Evolutionary conservation across 2,113 vertebrate species (phyloP), one percentile per base, ranked within the genome.

Genomic region (Notarius quadriscutis): DNA sequence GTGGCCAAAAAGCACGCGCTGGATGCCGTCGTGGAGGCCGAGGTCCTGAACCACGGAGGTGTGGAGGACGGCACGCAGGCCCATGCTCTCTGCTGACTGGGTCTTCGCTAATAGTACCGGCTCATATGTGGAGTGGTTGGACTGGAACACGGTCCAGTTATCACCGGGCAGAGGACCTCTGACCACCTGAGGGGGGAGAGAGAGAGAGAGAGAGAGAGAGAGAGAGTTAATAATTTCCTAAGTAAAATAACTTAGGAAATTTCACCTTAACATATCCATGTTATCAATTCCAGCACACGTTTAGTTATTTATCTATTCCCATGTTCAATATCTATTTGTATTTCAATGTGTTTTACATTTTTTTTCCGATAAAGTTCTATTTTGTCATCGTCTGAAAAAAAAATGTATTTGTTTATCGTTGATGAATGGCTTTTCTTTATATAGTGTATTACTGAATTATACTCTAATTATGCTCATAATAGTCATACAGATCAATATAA

Each of bases 121-220:
- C 93, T 98, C 97, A 0, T 99, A 99, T 15, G 98, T 99, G 57
- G 98, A 98, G 92, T 99, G 98, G 93, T 99, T 99, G 83, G 97
- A 99, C 93, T 99, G 97, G 93, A 99, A 99, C 72, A 99, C 97
- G 0, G 98, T 99, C 98, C 98, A 99, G 93, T 99, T 97, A 41
- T 99, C 98, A 0, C 98, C 98, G 0, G 98, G 98, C 22, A 99
- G 96, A 51, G 98, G 95, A 0, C 97, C 98, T 60, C 96, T 97
- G 90, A 98, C 77, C 82, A 89, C 86, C 88, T 89, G 60, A 81
- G 0, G 41, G 0, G 34, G 0, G 25, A 22, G 55, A 7, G 25
- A 30, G 20, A 7, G 7, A 41, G 18, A 48, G 57, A 11, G 18
- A 34, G 50, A 30, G 15, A 30, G 6, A 20, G 50, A 69, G 4